Evolutionary conservation across 2,797 vertebrate genomes (phyloP).

Genomic region (Chaetodon trifasciatus): DNA sequence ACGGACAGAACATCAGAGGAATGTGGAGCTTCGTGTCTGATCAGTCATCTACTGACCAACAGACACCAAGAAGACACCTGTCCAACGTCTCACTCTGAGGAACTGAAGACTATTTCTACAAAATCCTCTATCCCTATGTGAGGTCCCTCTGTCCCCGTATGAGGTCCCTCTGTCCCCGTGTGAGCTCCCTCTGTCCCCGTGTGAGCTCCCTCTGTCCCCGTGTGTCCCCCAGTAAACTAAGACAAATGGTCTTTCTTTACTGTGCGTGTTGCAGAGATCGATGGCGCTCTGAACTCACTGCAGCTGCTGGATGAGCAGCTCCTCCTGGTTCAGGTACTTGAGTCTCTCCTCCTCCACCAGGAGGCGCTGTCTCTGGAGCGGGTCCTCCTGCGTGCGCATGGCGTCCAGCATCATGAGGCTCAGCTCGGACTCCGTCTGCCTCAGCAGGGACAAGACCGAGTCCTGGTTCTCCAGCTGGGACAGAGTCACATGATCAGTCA

Average conservation of each 20-base stretch:
- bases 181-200: too few species aligned
- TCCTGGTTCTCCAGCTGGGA: constrained; percentile 95
- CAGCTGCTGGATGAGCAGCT: constrained; percentile 95
- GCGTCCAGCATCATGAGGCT: constrained; percentile 94
- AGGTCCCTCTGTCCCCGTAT: too few species aligned
- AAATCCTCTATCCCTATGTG: too few species aligned
- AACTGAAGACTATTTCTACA: too few species aligned
- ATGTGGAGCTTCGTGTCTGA: too few species aligned
- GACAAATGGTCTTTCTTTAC: neutral
- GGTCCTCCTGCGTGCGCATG: constrained; percentile 94
- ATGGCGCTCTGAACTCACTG: constrained; percentile 86
- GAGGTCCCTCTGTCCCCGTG: too few species aligned
- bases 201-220: neutral
- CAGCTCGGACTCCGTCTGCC: constrained; percentile 93
- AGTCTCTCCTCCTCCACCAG: constrained; percentile 97
- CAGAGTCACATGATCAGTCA: neutral
- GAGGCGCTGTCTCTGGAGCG: constrained; percentile 95
- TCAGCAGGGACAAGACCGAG: constrained; percentile 90
- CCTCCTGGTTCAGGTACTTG: constrained; percentile 97
- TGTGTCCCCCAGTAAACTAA: neutral
- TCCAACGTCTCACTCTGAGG: too few species aligned
- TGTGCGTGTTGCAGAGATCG: neutral
- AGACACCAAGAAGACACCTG: too few species aligned
- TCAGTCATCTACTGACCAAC: too few species aligned
- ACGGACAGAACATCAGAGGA: too few species aligned